phyloP scores from a whole-genome alignment of 2,113 vertebrate species.

The Lucifuga dentata region DNA sequence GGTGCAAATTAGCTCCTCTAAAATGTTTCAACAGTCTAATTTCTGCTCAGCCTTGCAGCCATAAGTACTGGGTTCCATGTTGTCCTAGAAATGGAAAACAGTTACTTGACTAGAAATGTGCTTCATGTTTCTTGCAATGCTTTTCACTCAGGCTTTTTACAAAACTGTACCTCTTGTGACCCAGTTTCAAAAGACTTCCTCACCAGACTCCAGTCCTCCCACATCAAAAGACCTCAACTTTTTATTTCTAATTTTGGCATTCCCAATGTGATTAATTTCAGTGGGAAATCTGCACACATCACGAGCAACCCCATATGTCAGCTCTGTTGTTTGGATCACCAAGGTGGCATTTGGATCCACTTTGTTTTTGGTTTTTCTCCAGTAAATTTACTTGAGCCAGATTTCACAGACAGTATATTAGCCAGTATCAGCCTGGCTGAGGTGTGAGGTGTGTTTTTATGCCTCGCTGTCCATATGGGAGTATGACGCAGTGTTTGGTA shows the following conservation, averaged over 20 bases:
- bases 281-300: conserved; percentile 54
- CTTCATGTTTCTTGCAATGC: conserved; percentile 57
- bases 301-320: conserved; percentile 68
- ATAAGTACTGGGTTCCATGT: neutral
- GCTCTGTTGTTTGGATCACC: conserved; percentile 54
- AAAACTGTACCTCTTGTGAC: conserved; percentile 65
- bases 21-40: conserved; percentile 18
- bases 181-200: conserved; percentile 61
- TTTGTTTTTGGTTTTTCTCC: conserved; percentile 30
- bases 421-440: conserved; percentile 51
- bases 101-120: conserved; percentile 39
- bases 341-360: no score
- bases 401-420: conserved; percentile 56
- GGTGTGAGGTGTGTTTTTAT: conserved; percentile 53
- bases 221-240: conserved; percentile 58
- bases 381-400: conserved; percentile 43
- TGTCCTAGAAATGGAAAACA: conserved; percentile 42
- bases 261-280: conserved; percentile 44
- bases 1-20: conserved; percentile 13
- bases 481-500: conserved; percentile 46
- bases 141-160: conserved; percentile 64
- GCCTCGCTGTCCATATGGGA: conserved; percentile 48
- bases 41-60: conserved; percentile 2
- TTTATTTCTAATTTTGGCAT: conserved; percentile 49
- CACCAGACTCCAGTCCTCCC: conserved; percentile 46